A percentile compares a stretch with the other conserved stretches of the same genome.
Evolutionary conservation across 1,140 invertebrate species (phyloP).

Genomic region (Akabosia matsudoensis): DNA sequence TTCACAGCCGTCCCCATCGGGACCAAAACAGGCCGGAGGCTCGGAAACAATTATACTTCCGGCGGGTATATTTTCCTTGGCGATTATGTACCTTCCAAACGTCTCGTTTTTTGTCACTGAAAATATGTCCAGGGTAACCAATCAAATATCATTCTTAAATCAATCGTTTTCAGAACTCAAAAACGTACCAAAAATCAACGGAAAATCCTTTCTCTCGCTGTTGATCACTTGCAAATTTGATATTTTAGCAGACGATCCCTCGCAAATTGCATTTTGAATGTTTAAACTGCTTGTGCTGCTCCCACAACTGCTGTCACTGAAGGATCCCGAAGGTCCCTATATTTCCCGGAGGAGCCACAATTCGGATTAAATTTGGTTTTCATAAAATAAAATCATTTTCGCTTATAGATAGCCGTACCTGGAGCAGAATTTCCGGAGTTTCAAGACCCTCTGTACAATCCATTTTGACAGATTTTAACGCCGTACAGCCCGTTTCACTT

Average conservation of each 20-base stretch:
- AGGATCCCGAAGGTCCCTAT: not conserved
- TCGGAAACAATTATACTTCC: not conserved
- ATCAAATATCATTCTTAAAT: not conserved
- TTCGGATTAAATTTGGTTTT: not conserved
- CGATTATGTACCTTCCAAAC: not conserved
- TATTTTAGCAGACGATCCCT: not conserved
- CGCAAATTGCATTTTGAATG: not conserved
- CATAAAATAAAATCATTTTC: not conserved
- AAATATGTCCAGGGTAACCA: not conserved
- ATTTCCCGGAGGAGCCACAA: not conserved
- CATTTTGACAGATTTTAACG: not conserved
- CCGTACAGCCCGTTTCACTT: too few species aligned
- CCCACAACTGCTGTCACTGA: not conserved
- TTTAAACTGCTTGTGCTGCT: not conserved
- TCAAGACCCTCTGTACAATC: not conserved
- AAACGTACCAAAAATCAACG: not conserved
- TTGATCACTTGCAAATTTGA: not conserved
- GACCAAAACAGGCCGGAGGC: not conserved
- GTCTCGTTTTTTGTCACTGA: slow-evolving; percentile 27
- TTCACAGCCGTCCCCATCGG: slow-evolving; percentile 5
- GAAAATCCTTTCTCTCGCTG: not conserved
- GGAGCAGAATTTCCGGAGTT: not conserved
- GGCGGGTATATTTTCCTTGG: not conserved
- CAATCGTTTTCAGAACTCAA: not conserved
- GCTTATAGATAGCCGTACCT: not conserved